Evolutionary conservation across 1,140 invertebrate species (phyloP).

Genomic region (Dendroctonus ponderosae): DNA sequence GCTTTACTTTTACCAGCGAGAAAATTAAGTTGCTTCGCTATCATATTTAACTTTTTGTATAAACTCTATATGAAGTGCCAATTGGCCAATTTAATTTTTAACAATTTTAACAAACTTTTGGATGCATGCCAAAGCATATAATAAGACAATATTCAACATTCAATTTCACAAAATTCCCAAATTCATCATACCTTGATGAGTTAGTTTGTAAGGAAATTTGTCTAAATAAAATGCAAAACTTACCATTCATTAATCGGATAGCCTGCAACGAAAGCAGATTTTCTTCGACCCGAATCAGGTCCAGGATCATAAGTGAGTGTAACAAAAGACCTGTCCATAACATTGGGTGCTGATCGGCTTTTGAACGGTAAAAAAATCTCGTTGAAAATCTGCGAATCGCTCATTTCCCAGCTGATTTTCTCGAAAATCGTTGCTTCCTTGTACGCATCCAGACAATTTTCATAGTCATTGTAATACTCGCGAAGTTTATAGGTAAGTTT

Average conservation of each 20-base stretch:
- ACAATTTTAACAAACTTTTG: background rate
- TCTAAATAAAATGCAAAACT: conserved; percentile 16
- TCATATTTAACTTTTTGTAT: too few relatives aligned
- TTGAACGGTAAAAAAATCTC: conserved; percentile 44
- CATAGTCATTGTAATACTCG: conserved; percentile 51
- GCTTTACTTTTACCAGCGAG: too few relatives aligned
- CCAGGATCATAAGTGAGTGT: conserved; percentile 49
- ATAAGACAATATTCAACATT: too few relatives aligned
- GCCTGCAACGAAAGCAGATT: conserved; percentile 42
- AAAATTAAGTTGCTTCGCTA: too few relatives aligned
- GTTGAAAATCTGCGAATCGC: conserved; percentile 46
- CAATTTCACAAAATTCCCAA: too few relatives aligned
- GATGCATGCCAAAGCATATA: too few relatives aligned
- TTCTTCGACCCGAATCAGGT: conserved; percentile 42
- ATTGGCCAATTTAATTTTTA: background rate
- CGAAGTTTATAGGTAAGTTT: conserved; percentile 37
- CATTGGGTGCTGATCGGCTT: conserved; percentile 45
- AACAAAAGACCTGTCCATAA: conserved; percentile 46
- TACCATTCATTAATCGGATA: conserved; percentile 37
- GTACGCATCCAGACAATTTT: conserved; percentile 45
- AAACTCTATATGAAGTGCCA: too few relatives aligned
- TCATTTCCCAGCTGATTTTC: conserved; percentile 39
- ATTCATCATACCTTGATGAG: background rate
- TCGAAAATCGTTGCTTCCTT: conserved; percentile 27
- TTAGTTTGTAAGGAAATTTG: background rate